Base-by-base conservation (phyloP, 2,113 vertebrate genomes). In the Kryptolebias marmoratus region DNA sequence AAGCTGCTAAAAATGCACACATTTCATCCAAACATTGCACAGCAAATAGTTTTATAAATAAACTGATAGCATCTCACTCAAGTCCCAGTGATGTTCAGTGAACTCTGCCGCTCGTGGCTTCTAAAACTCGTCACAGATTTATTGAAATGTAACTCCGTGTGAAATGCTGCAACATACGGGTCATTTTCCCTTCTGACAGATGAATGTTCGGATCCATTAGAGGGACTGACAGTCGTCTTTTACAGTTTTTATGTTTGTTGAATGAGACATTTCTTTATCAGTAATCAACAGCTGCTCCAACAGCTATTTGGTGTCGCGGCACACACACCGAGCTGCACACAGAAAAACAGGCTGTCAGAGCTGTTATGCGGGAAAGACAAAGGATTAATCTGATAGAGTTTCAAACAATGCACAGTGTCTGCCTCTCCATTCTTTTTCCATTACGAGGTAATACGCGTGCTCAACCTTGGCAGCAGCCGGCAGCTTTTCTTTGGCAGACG, bases 321-420 rank as follows among this genome's bases (percentile, higher is more conserved):
- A 63, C 36, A 42, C 44, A 73, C 28, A n/a, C 49, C 58, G 8
- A 64, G 27, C 52, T 16, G 32, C 62, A 68, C 31, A 55, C 13
- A 64, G 52, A 64, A 56, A 66, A 45, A 27, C 42, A 49, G 10
- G 16, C n/a, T 59, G 28, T 77, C 69, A 75, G 63, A 53, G 76
- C 73, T 39, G 56, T 73, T 69, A 64, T 80, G 79, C 59, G 54
- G 62, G 15, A 54, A 68, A 82, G 68, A 79, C 72, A 52, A 70
- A 71, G 73, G 73, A 84, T 84, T 80, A 67, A 77, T 88, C 77
- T 78, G 71, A 83, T 83, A 28, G 87, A 81, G 77, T 78, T 86
- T 86, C 77, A 86, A 79, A 88, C 83, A 88, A 84, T 75, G 88
- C 75, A 62, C 81, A 56, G 63, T 70, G 73, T 75, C 68, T 82